phyloP scores from a whole-genome alignment of 1,140 invertebrate genomes.

The Apocrypta bakeri region DNA sequence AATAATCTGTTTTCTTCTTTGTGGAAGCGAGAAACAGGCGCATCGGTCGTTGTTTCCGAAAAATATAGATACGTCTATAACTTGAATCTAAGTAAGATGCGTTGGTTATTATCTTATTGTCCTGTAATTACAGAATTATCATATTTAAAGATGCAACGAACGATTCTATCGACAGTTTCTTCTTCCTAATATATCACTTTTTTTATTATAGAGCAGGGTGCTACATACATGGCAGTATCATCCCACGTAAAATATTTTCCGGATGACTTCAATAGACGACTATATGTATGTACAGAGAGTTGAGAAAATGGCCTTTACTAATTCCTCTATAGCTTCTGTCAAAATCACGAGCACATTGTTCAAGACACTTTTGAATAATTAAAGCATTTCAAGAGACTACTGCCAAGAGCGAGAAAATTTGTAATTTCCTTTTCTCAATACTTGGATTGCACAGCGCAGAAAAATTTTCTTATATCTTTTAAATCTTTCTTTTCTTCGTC shows the following conservation, averaged over 20 bases:
- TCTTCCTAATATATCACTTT: constrained; percentile 54
- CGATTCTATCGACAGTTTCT: constrained; percentile 55
- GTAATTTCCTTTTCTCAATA: constrained; percentile 25
- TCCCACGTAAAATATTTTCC: constrained; percentile 66
- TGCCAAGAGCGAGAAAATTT: constrained; percentile 40
- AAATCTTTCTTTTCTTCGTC: neutral
- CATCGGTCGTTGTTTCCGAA: constrained; percentile 46
- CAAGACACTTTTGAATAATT: constrained; percentile 54
- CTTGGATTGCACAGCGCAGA: constrained; percentile 43
- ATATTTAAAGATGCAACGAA: constrained; percentile 51
- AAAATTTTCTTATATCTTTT: neutral
- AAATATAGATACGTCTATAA: constrained; percentile 40
- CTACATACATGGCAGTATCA: constrained; percentile 71
- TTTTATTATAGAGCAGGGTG: constrained; percentile 62
- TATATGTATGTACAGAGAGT: constrained; percentile 50
- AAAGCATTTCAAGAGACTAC: constrained; percentile 42
- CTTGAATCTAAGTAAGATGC: constrained; percentile 37
- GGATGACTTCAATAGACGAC: constrained; percentile 49
- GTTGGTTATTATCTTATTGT: constrained; percentile 52
- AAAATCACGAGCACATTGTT: constrained; percentile 51
- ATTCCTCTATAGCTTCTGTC: constrained; percentile 42
- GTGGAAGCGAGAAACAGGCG: constrained; percentile 41
- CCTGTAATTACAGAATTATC: constrained; percentile 35
- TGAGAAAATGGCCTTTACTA: constrained; percentile 44
- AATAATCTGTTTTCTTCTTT: constrained; percentile 57